phyloP scores from a whole-genome alignment of 2,888 invertebrate genomes.

The Andricus quercusramuli region DNA sequence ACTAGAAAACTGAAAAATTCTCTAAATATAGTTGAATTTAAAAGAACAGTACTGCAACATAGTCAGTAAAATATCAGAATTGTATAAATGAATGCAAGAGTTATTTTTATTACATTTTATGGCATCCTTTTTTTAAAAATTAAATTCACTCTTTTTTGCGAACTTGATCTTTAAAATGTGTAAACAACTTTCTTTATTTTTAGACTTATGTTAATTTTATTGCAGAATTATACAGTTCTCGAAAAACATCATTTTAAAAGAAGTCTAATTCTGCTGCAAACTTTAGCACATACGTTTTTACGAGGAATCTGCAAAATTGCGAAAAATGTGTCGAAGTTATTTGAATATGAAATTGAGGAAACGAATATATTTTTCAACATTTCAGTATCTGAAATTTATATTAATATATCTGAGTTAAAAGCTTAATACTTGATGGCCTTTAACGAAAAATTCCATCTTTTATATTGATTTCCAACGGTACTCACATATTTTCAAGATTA shows the following conservation, averaged over 20 bases:
- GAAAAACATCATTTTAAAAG: neutral
- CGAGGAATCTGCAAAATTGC: neutral
- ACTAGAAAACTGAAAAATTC: neutral
- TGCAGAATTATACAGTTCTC: neutral
- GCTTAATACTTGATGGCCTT: neutral
- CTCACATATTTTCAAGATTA: too few species aligned
- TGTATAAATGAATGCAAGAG: neutral
- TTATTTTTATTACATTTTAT: neutral
- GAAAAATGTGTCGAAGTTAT: neutral
- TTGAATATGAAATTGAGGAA: neutral
- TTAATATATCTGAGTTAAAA: neutral
- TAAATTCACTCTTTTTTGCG: neutral
- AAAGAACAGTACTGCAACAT: neutral
- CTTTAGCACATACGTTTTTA: neutral
- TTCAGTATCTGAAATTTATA: neutral
- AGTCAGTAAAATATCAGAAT: neutral
- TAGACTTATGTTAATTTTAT: neutral
- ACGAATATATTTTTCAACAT: neutral
- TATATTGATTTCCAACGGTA: too few species aligned
- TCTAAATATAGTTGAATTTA: neutral
- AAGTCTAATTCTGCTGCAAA: neutral
- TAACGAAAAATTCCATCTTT: too few species aligned
- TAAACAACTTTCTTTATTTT: neutral
- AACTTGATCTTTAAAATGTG: neutral
- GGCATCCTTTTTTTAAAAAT: neutral